Base-by-base conservation (phyloP, 2,888 invertebrate species). In the Machimus rusticus region DNA sequence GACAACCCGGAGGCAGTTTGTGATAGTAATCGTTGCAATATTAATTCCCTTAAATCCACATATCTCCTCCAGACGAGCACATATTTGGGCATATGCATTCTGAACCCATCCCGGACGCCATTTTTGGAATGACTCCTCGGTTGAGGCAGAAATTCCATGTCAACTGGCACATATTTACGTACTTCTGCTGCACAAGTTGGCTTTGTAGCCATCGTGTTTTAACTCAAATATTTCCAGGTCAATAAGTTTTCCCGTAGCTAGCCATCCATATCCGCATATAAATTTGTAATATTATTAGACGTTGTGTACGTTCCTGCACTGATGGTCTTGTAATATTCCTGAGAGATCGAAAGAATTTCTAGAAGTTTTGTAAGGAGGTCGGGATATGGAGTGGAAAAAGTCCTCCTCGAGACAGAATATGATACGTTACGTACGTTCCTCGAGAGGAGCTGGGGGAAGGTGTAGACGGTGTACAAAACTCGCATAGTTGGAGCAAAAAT, bases 201-300 rank as follows among this genome's bases (percentile, higher is more conserved):
- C 85, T 85, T 46, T 85, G 46, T 39, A 74, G 74, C 85, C 79
- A 66, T 78, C 79, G 34, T 86, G 81, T 87, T 88, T 88, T 86
- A 87, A 88, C 86, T 87, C 86, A 86, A 86, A 88, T 86, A 82
- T 88, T 88, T 88, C 74, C 87, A 86, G 88, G 88, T 88, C 88
- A 88, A 85, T 87, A 85, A 78, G 88, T 88, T 88, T 88, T 81
- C 55, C 88, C 81, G 77, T 81, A 79, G 84, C 78, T 66, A 66
- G 66, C 82, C 82, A 82, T 28, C 82, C 82, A 57, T 82, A 57
- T 85, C 74, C 85, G 74, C 43, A 74, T 74, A 85, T 84, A 84
- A 84, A 85, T 85, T 85, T 46, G 46, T 85, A 74, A 85, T 74
- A 85, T 85, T 85, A 74, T 85, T 85, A 85, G 74, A 85, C 74